A percentile compares a stretch with the other conserved stretches of the same genome.
phyloP scores from a whole-genome alignment of 1,140 invertebrate species.

The Diorhabda sublineata region DNA sequence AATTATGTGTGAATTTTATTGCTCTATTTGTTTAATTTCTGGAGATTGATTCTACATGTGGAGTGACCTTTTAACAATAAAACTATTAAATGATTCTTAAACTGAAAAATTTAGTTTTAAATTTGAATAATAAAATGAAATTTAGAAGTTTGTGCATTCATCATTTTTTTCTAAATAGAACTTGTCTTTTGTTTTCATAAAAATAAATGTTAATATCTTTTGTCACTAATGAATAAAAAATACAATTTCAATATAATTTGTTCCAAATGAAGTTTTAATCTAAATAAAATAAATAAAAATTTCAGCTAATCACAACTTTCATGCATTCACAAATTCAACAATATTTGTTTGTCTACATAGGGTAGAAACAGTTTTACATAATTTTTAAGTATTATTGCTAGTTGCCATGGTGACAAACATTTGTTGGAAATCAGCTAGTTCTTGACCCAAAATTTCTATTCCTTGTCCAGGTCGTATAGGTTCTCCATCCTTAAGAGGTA shows the following conservation, averaged over 20 bases:
- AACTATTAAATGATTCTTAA: no score
- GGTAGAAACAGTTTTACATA: background rate
- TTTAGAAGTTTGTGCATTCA: no score
- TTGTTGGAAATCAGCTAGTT: constrained; percentile 46
- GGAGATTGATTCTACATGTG: no score
- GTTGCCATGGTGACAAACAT: constrained; percentile 47
- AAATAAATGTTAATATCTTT: no score
- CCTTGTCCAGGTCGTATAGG: constrained; percentile 30
- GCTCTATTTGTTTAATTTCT: no score
- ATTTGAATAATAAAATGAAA: no score
- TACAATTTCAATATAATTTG: background rate
- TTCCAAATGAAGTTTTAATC: constrained; percentile 3
- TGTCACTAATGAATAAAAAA: background rate
- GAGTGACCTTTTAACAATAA: no score
- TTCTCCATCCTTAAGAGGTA: constrained; percentile 33
- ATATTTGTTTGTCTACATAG: background rate
- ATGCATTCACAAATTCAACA: constrained; percentile 12
- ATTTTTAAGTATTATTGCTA: constrained; percentile 46
- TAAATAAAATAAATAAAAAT: constrained; percentile 19
- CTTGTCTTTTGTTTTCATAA: no score
- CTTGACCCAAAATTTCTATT: constrained; percentile 45
- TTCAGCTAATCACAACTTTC: constrained; percentile 17
- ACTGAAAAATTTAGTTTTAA: no score
- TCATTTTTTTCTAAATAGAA: no score
- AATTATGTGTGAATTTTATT: no score